Evolutionary conservation across 2,797 vertebrate species (phyloP).

Genomic region (Tauraco hartlaubi): DNA sequence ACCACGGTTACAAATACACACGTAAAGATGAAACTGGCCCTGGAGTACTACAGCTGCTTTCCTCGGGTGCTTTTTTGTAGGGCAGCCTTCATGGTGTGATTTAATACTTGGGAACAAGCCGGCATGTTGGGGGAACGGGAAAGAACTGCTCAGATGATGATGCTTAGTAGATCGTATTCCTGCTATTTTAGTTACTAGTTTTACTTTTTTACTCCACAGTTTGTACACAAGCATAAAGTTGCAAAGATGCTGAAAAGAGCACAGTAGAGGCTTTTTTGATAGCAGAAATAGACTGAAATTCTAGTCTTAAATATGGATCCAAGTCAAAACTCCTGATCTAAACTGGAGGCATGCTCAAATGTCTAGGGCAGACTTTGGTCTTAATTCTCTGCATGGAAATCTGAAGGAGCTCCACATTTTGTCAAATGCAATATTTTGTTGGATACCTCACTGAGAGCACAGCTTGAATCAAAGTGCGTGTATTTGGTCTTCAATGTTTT

Average conservation of each 20-base stretch:
- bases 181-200: neutral
- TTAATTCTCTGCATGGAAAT: neutral
- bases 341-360: neutral
- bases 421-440: neutral
- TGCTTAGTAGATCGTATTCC: neutral
- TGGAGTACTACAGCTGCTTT: constrained; percentile 3
- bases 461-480: neutral
- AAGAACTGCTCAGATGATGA: neutral
- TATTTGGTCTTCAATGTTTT: neutral
- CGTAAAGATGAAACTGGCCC: neutral
- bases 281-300: neutral
- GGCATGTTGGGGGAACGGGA: neutral
- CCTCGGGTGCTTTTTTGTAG: constrained; percentile 28
- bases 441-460: neutral
- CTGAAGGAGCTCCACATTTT: neutral
- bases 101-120: constrained; percentile 10
- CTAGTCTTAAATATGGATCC: neutral
- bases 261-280: neutral
- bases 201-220: neutral
- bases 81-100: neutral
- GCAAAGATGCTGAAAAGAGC: neutral
- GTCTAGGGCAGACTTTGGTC: neutral
- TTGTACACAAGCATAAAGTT: neutral
- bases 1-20: constrained; percentile 3
- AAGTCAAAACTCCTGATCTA: neutral